phyloP scores from a whole-genome alignment of 1,140 invertebrate species.

The Cotesia vestalis region DNA sequence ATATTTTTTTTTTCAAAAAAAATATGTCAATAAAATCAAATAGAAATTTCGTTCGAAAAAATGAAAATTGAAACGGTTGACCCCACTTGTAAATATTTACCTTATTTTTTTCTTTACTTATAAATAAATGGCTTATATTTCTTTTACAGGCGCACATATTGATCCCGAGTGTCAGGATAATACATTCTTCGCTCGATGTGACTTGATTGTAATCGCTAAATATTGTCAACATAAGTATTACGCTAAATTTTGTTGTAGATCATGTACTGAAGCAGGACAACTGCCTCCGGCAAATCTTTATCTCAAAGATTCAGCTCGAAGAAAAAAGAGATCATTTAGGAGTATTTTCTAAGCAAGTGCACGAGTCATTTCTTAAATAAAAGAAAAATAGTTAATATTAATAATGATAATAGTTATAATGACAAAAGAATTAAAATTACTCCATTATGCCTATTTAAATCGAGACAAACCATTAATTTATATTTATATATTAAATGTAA shows the following conservation, averaged over 20 bases:
- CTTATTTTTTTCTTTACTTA: neutral
- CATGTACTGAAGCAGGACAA: slow-evolving; percentile 86
- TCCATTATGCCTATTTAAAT: too few species aligned
- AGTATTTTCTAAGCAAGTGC: slow-evolving; percentile 39
- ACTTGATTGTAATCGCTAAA: slow-evolving; percentile 81
- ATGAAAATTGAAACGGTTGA: too few species aligned
- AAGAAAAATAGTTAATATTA: too few species aligned
- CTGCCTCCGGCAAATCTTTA: slow-evolving; percentile 64
- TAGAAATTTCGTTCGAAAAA: too few species aligned
- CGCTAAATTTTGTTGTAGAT: slow-evolving; percentile 91
- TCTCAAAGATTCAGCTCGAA: slow-evolving; percentile 52
- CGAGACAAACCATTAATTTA: slow-evolving; percentile 11
- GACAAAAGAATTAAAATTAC: too few species aligned
- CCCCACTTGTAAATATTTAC: too few species aligned
- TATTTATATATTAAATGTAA: neutral
- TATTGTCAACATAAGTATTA: slow-evolving; percentile 90
- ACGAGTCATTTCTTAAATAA: slow-evolving; percentile 4
- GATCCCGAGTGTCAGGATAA: slow-evolving; percentile 85
- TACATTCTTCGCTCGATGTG: slow-evolving; percentile 88
- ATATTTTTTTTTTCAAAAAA: too few species aligned
- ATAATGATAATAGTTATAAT: too few species aligned
- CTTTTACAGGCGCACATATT: slow-evolving; percentile 73
- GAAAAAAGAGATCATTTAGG: slow-evolving; percentile 48
- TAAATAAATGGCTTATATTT: slow-evolving; percentile 10
- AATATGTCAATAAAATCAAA: too few species aligned